phyloP scores from a whole-genome alignment of 1,140 invertebrate genomes.

The Drosophila punjabiensis region DNA sequence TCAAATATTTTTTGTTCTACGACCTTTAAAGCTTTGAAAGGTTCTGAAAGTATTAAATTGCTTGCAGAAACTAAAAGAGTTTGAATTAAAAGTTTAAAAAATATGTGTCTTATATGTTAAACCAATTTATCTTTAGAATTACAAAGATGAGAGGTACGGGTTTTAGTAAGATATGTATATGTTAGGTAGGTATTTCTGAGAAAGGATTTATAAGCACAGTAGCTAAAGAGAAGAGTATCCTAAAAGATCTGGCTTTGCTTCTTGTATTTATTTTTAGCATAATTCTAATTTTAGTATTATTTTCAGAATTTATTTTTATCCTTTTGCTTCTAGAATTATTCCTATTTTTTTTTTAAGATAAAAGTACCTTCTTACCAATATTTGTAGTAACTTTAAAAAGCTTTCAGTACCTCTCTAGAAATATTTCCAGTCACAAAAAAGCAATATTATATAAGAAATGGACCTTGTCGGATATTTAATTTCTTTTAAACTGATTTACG shows the following conservation, averaged over 20 bases:
- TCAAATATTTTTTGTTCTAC: too few species aligned
- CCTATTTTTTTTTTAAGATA: not conserved
- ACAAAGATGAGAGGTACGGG: too few species aligned
- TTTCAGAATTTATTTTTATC: not conserved
- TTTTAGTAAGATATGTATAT: too few species aligned
- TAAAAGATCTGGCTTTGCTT: too few species aligned
- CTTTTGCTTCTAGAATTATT: not conserved
- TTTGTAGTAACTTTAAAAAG: not conserved
- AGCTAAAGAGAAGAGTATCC: not conserved
- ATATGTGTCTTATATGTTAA: too few species aligned
- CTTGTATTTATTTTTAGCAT: not conserved
- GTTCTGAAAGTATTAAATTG: too few species aligned
- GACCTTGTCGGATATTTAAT: not conserved
- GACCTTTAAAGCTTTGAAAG: too few species aligned
- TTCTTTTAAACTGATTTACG: too few species aligned
- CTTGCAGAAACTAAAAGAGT: too few species aligned
- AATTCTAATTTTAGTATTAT: not conserved
- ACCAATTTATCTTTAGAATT: too few species aligned
- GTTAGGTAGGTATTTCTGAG: not conserved
- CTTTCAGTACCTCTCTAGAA: not conserved
- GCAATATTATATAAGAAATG: not conserved
- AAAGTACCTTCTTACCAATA: not conserved
- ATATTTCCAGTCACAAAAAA: not conserved
- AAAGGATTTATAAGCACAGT: not conserved
- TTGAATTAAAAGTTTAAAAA: too few species aligned